A percentile compares a stretch with the other conserved stretches of the same genome.
Conservation (phyloP, 2,888 invertebrate species). For the Platycheirus rosarum region DNA sequence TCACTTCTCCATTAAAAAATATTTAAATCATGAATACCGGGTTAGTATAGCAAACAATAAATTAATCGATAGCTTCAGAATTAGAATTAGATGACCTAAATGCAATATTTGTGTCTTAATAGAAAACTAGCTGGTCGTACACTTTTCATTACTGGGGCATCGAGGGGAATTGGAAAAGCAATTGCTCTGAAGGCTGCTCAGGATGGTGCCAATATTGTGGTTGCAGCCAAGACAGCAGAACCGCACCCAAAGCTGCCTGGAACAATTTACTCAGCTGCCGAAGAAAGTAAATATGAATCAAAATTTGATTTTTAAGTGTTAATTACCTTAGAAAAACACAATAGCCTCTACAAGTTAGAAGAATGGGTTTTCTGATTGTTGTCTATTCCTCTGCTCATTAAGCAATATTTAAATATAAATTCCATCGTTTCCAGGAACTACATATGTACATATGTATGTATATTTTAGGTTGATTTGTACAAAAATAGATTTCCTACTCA, state of each 20-base stretch:
- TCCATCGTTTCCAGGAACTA: too few relatives aligned
- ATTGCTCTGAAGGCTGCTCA: conserved; percentile 95
- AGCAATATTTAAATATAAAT: too few relatives aligned
- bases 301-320: neutral
- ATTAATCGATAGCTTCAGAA: neutral
- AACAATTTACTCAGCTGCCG: conserved; percentile 92
- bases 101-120: neutral
- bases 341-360: too few relatives aligned
- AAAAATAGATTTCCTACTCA: too few relatives aligned
- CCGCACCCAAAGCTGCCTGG: conserved; percentile 87
- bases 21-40: conserved; percentile 62
- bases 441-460: too few relatives aligned
- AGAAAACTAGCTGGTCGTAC: conserved; percentile 91
- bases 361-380: too few relatives aligned
- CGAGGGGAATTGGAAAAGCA: conserved; percentile 96
- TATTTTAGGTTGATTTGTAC: too few relatives aligned
- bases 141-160: conserved; percentile 97
- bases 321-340: conserved; percentile 36
- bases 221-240: conserved; percentile 93
- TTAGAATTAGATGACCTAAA: conserved; percentile 18
- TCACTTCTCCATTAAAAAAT: conserved; percentile 4
- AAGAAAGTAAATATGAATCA: conserved; percentile 86
- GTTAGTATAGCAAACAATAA: conserved; percentile 31
- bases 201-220: conserved; percentile 93
- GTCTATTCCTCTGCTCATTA: too few relatives aligned